These are phyloP conservation scores for Sceloporus tristichus DNA, from an alignment of 2,113 vertebrate genomes.

Conservation along the genomic window DNA sequence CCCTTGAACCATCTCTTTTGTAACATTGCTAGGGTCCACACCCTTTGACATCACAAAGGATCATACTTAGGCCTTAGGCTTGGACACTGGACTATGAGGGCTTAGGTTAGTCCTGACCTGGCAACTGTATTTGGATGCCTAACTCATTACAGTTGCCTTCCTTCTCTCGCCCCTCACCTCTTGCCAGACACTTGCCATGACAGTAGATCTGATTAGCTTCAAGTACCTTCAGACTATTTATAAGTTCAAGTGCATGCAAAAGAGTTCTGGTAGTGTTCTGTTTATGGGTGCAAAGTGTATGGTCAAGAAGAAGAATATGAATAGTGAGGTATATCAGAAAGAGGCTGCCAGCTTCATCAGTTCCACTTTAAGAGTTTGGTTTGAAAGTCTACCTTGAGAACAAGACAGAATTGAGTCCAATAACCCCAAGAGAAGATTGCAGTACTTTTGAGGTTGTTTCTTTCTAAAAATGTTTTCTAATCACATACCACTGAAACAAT, in stretches of 20 bases:
- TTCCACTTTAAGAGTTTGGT: not conserved
- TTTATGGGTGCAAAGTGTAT: not conserved
- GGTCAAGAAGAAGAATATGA: not conserved
- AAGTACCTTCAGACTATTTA: not conserved
- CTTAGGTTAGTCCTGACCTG: no score
- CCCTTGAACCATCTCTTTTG: no score
- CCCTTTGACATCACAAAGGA: no score
- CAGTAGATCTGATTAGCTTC: not conserved
- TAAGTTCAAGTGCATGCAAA: not conserved
- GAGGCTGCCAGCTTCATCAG: not conserved
- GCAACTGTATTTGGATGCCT: no score
- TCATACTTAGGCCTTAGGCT: no score
- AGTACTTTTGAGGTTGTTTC: not conserved
- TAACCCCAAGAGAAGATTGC: not conserved
- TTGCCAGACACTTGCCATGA: no score
- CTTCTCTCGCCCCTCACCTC: no score
- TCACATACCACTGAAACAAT: not conserved
- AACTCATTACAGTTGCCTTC: no score
- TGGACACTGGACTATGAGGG: no score
- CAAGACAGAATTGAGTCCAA: not conserved
- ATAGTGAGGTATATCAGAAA: no score
- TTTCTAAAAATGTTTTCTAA: not conserved
- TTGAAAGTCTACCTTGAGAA: not conserved
- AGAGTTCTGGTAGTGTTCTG: not conserved
- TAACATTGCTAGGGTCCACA: no score